Evolutionary conservation across 2,888 invertebrate genomes (phyloP).

Genomic region (Ichneumoninae sp.): DNA sequence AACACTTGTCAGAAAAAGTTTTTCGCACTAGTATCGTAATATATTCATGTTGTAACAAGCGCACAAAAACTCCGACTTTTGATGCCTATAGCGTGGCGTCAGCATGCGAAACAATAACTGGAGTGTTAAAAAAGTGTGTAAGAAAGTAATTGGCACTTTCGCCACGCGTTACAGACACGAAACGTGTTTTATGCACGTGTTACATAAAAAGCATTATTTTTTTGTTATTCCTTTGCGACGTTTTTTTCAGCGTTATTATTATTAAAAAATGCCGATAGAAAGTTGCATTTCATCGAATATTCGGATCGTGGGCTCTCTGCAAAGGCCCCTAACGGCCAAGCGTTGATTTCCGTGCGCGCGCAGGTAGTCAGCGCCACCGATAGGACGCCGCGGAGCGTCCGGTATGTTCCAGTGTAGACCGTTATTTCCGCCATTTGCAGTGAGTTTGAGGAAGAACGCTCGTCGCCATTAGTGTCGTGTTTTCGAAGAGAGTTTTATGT

Average conservation of each 20-base stretch:
- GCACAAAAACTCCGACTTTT: no score
- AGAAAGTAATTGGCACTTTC: no score
- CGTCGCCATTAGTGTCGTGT: background rate
- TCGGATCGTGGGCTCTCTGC: background rate
- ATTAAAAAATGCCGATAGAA: background rate
- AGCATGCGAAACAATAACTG: no score
- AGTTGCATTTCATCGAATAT: background rate
- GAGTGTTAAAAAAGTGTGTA: no score
- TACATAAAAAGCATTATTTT: background rate
- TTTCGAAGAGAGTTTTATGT: background rate
- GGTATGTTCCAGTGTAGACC: background rate
- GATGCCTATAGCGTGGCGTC: no score
- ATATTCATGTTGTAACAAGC: no score
- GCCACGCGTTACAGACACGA: no score
- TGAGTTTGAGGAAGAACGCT: background rate
- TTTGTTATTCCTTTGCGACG: constrained; percentile 6
- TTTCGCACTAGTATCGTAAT: no score
- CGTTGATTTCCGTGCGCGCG: background rate
- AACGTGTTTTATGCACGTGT: no score
- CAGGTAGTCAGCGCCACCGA: background rate
- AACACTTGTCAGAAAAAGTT: no score
- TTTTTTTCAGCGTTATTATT: background rate
- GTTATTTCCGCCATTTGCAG: background rate
- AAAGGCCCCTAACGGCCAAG: background rate
- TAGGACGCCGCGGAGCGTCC: background rate